A percentile compares a stretch with the other conserved stretches of the same genome.
phyloP scores from a whole-genome alignment of 2,113 vertebrate genomes.

The Murina feae region DNA sequence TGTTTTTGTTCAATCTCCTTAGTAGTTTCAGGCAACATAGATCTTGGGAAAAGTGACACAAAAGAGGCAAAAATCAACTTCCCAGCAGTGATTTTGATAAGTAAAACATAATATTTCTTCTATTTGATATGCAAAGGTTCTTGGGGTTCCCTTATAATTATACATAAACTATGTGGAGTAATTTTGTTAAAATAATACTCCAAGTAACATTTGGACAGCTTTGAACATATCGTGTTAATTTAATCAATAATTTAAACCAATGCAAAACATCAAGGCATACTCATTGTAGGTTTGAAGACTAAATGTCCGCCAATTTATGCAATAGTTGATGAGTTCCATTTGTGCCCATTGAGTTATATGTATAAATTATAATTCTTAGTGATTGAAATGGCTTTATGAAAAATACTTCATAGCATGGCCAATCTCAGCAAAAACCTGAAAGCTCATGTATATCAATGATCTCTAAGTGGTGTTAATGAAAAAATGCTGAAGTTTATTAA shows the following conservation, averaged over 20 bases:
- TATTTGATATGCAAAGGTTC: not conserved
- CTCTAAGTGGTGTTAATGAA: not conserved
- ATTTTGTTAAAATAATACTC: slow-evolving; percentile 3
- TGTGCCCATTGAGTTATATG: not conserved
- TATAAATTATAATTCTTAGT: not conserved
- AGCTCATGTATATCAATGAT: not conserved
- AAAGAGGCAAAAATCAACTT: not conserved
- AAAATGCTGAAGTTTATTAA: not conserved
- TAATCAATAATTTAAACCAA: not conserved
- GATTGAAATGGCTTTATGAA: slow-evolving; percentile 5
- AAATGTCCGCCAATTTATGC: not conserved
- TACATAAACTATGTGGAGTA: not conserved
- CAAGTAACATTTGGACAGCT: not conserved
- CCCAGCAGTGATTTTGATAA: not conserved
- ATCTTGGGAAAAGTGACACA: not conserved
- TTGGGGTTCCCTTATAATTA: not conserved
- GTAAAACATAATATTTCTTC: not conserved
- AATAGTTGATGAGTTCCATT: not conserved
- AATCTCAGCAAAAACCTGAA: not conserved
- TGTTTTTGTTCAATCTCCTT: not conserved
- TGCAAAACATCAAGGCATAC: not conserved
- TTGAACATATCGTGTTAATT: not conserved
- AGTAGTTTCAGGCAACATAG: not conserved
- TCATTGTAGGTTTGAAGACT: not conserved
- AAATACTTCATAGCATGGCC: not conserved